Base-by-base conservation (phyloP, 2,797 vertebrate genomes). In the Sarcoramphus papa region DNA sequence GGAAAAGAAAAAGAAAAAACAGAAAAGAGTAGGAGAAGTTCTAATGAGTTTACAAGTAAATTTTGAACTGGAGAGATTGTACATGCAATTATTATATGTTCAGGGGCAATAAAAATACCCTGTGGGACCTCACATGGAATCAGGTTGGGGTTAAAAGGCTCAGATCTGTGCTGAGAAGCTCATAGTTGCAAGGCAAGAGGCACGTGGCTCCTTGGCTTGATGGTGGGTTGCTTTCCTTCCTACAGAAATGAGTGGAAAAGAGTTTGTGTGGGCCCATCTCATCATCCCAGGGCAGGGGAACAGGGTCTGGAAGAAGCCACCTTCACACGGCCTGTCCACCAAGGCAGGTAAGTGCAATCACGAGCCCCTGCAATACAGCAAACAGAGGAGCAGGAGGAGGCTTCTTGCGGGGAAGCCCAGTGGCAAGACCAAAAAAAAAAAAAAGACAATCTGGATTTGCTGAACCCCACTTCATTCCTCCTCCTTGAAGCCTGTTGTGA, bases 1-100 rank as follows among this genome's bases (percentile, higher is more conserved):
- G 19, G 19, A 33, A 8, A 54, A 35, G 5, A 3, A 2, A 24
- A 11, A 21, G 8, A 33, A 4, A 13, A 7, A 16, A 30, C 17
- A 31, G 1, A 33, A 59, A n/a, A 41, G 18, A 60, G 68, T 88
- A 68, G 84, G 80, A 67, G 27, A 70, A 47, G 68, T 73, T 94
- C 73, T 92, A 96, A 96, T 88, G 85, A 88, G 60, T 97, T 97
- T 96, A 95, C 90, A 96, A 96, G 59, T 76, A 64, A 43, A 43
- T 92, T 64, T 7, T 72, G 65, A 84, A 87, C 50, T 89, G 14
- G 5, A 54, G 94, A 90, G 86, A 68, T 73, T 88, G 57, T 69
- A 93, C 85, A 85, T 93, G 88, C 74, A 72, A 86, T 90, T 84
- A 27, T 50, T 86, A 78, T 83, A 90, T 78, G 70, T 87, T 87